Evolutionary conservation across 2,888 invertebrate species (phyloP), one percentile per base, ranked within the genome.

Genomic region (Dicranocentrus wangi): DNA sequence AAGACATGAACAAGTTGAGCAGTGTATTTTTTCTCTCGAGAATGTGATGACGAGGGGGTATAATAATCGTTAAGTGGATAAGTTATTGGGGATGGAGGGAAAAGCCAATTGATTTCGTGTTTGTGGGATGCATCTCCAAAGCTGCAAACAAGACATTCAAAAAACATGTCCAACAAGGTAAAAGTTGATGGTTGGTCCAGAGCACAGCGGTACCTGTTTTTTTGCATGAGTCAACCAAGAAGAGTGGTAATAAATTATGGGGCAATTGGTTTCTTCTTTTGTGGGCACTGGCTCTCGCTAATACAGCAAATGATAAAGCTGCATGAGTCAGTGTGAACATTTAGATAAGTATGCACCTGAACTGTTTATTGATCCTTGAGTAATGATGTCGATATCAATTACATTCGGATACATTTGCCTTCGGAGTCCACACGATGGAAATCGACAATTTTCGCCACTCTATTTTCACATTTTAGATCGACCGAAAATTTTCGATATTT

Each of bases 51-150:
- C 23, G 66, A 58, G 58, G 32, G 55, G 32, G 61, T 42, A 68
- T 60, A 77, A 69, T 77, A 77, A 77, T 69, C 69, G 77, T 69
- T 77, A 76, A 68, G 51, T 69, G 66, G 68, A 75, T 76, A 68
- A 76, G 68, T 75, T 66, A 66, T 75, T 21, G 43, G 28, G 28
- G 10, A 63, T 28, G 42, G 39, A 21, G 42, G 39, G 42, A 43
- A 58, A 5, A 19, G 42, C n/a, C 66, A 68, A 76, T 75, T 66
- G 65, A 75, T 75, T 75, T 75, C 28, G 23, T 28, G 28, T 23
- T 60, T 17, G 47, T 8, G n/a, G n/a, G n/a, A n/a, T n/a, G n/a
- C n/a, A n/a, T n/a, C n/a, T n/a, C n/a, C n/a, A n/a, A n/a, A n/a
- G n/a, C n/a, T n/a, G n/a, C n/a, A n/a, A 51, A 19, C n/a, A 19